Conservation (phyloP, 2,797 vertebrate genomes). For the Pteropus rufus region DNA sequence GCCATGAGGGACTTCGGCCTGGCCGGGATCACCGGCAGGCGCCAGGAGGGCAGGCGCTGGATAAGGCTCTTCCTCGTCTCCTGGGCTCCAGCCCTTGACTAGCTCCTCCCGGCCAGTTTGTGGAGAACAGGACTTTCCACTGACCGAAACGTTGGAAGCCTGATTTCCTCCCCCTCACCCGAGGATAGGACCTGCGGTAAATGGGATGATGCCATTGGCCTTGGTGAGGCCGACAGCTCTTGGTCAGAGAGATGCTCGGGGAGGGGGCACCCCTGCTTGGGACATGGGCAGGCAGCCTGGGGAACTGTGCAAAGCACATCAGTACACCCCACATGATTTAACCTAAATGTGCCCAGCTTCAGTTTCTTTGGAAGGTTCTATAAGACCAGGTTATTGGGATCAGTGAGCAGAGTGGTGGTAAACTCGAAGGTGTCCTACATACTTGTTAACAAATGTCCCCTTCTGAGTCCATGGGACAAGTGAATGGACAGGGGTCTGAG, state of each 20-base stretch:
- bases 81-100: neutral
- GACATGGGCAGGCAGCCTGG: neutral
- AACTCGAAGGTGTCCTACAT: neutral
- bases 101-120: neutral
- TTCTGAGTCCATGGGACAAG: neutral
- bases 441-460: neutral
- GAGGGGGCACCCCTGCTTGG: neutral
- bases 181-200: neutral
- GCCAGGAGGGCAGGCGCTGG: too few species aligned
- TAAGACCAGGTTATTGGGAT: neutral
- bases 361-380: neutral
- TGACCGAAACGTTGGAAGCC: rapidly evolving
- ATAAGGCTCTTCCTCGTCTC: too few species aligned
- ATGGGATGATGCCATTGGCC: too few species aligned
- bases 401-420: neutral
- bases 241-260: too few species aligned
- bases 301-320: neutral
- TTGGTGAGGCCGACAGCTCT: neutral
- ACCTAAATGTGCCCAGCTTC: neutral
- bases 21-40: neutral
- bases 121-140: neutral
- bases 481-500: neutral
- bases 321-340: neutral
- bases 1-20: neutral
- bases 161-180: neutral